Base-by-base conservation (phyloP, 2,888 invertebrate genomes). In the Peribatodes rhomboidaria region DNA sequence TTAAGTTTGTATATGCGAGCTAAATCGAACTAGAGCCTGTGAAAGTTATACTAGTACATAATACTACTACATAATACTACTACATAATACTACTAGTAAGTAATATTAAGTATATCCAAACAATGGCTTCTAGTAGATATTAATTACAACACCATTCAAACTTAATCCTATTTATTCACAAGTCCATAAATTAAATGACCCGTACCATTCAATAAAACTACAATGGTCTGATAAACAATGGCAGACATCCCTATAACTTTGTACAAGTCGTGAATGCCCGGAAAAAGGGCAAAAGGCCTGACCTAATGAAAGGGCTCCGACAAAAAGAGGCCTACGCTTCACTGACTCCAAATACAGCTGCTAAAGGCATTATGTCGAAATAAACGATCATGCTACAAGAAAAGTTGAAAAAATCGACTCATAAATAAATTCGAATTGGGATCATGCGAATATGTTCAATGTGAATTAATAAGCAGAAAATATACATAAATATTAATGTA, bases 141-240 rank as follows among this genome's bases (percentile, higher is more conserved):
- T 18, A 1, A 42, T 20, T 7, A 22, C 14, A 49, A 18, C 14
- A 8, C 16, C 4, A 33, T 31, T 16, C 10, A 18, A 42, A 35
- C 16, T 18, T 50, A 35, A 49, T 13, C 16, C 50, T 13, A 35
- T 35, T 37, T 50, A 50, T 50, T 20, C 7, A 16, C 41, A 42
- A 42, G 7, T 42, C 31, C 3, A 54, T 54, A 31, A 54, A 42
- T 54, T 42, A 54, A 54, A 42, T 42, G 42, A 54, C 16, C 41
- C 35, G 52, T 52, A 37, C 49, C 27, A 39, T 54, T 54, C 42
- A 46, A 44, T 60, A 46, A 37, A 47, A 47, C 16, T 41, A 54
- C 53, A 61, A 54, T 47, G 55, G 65, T 42, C 52, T 42, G 55
- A 57, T 62, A 68, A 65, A 65, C 65, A 62, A 68, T 54, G 49